Conservation (phyloP, 2,797 vertebrate genomes). For the Cephalopachus bancanus region DNA sequence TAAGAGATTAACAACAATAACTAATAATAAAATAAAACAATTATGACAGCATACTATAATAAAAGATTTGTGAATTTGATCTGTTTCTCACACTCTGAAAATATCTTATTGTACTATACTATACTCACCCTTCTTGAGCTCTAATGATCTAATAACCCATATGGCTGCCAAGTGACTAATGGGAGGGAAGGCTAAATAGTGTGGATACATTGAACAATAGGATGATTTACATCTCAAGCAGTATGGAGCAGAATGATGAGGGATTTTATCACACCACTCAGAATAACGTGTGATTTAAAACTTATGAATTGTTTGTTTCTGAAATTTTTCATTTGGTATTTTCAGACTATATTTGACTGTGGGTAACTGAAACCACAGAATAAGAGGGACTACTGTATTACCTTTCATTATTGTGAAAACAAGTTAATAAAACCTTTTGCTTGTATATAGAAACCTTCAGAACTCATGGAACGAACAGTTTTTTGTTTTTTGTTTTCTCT, state of each 20-base stretch:
- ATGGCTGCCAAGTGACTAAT: background rate
- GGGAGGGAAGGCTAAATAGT: background rate
- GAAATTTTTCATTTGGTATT: background rate
- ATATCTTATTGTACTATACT: background rate
- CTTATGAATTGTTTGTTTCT: background rate
- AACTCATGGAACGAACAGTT: background rate
- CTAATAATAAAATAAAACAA: background rate
- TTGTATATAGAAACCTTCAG: background rate
- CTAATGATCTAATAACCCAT: background rate
- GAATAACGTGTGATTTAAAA: background rate
- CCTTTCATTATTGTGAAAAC: constrained; percentile 70
- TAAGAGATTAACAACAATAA: background rate
- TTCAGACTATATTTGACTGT: background rate
- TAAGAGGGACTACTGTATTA: background rate
- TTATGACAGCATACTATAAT: background rate
- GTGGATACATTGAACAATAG: background rate
- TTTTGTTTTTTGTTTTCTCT: background rate
- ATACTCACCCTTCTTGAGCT: background rate
- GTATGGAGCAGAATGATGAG: background rate
- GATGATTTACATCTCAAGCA: background rate
- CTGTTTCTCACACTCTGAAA: background rate
- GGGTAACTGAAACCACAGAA: background rate
- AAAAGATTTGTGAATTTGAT: background rate
- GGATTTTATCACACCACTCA: background rate
- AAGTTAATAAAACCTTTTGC: background rate